Percentiles rank a stretch among this genome's conserved stretches.
phyloP scores from a whole-genome alignment of 2,113 vertebrate species.

The Saimiri boliviensis region DNA sequence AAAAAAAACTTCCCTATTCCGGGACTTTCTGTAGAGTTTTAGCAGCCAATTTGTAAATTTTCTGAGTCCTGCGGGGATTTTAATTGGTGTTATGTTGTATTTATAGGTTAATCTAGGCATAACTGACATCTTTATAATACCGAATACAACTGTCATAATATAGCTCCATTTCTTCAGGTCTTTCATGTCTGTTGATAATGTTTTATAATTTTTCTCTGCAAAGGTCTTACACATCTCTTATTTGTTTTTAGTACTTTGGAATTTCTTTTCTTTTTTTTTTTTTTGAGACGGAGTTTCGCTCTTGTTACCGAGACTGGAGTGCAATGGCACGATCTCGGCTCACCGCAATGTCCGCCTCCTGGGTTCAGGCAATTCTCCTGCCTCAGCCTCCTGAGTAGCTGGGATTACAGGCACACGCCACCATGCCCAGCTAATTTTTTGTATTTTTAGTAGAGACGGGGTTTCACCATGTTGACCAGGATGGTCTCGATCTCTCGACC shows the following conservation, averaged over 20 bases:
- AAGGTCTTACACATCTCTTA: not conserved
- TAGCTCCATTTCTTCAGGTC: not conserved
- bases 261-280: too few species aligned
- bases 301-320: too few species aligned
- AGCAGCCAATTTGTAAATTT: not conserved
- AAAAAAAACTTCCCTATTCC: not conserved
- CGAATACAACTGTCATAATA: not conserved
- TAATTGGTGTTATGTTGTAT: not conserved
- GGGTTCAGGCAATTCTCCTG: too few species aligned
- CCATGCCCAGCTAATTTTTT: too few species aligned
- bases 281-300: too few species aligned
- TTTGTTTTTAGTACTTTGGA: not conserved
- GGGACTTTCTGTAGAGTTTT: not conserved
- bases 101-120: not conserved
- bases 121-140: not conserved
- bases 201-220: not conserved
- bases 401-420: too few species aligned
- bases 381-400: too few species aligned
- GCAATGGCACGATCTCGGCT: too few species aligned
- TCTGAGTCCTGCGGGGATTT: not conserved
- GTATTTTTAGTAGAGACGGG: too few species aligned
- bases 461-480: too few species aligned
- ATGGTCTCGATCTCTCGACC: too few species aligned
- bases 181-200: not conserved
- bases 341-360: too few species aligned